Conservation (phyloP, 2,888 invertebrate genomes). For the Brachylomia viminalis region DNA sequence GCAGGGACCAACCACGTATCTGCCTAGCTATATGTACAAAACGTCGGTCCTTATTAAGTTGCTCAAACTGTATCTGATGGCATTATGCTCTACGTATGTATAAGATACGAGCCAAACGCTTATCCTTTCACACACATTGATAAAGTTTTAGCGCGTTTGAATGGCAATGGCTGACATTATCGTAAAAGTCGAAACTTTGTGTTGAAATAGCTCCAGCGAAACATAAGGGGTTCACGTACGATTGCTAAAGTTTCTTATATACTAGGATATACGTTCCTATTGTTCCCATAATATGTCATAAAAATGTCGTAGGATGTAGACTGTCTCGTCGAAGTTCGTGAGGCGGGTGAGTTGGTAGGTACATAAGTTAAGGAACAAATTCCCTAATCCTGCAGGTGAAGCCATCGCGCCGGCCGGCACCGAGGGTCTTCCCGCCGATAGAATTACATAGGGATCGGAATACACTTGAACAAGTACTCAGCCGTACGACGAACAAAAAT, state of each 20-base stretch:
- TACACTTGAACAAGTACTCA: constrained; percentile 69
- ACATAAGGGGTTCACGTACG: constrained; percentile 90
- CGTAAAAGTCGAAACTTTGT: constrained; percentile 90
- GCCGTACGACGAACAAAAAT: constrained; percentile 34
- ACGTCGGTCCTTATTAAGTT: constrained; percentile 47
- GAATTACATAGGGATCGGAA: constrained; percentile 79
- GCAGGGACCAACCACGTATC: constrained; percentile 29
- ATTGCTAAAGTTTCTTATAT: constrained; percentile 89
- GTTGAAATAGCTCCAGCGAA: constrained; percentile 87
- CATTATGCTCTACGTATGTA: constrained; percentile 65
- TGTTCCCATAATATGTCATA: constrained; percentile 86
- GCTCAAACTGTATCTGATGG: constrained; percentile 49
- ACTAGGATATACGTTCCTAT: constrained; percentile 85
- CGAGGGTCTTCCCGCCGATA: constrained; percentile 82
- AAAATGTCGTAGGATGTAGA: constrained; percentile 84
- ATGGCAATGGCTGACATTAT: constrained; percentile 90
- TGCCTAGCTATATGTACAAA: constrained; percentile 20
- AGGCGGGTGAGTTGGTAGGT: constrained; percentile 51
- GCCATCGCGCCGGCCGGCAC: constrained; percentile 71
- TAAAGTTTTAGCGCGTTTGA: constrained; percentile 90
- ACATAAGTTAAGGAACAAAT: constrained; percentile 79
- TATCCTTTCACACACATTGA: constrained; percentile 89
- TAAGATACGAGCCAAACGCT: constrained; percentile 84
- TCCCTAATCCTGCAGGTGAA: constrained; percentile 84
- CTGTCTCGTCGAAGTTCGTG: constrained; percentile 76